Conservation (phyloP, 2,888 invertebrate species). For the Lithosia quadra region DNA sequence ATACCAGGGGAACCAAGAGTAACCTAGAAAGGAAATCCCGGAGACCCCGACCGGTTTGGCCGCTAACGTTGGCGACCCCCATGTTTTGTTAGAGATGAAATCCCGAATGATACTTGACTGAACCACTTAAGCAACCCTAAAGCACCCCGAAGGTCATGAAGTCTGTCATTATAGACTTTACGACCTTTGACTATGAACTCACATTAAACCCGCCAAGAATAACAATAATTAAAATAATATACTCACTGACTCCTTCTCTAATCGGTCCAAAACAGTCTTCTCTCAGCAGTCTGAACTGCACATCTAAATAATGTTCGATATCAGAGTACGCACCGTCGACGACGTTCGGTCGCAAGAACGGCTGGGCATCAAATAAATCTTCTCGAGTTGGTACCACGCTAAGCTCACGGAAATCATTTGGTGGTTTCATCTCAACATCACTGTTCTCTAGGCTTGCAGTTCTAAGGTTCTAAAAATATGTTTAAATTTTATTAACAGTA, state of each 20-base stretch:
- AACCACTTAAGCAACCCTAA: too few species aligned
- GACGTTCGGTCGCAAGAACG: constrained; percentile 84
- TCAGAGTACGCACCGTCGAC: constrained; percentile 87
- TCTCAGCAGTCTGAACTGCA: constrained; percentile 91
- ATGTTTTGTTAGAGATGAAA: too few species aligned
- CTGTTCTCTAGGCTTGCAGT: not conserved
- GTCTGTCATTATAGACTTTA: too few species aligned
- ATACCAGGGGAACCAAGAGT: not conserved
- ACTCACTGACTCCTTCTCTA: constrained; percentile 87
- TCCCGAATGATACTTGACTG: too few species aligned
- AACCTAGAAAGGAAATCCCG: too few species aligned
- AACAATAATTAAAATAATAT: not conserved
- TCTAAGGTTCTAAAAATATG: not conserved
- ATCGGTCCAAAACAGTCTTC: constrained; percentile 93
- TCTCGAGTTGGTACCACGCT: constrained; percentile 65
- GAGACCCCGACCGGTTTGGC: too few species aligned
- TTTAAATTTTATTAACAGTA: not conserved
- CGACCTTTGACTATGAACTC: too few species aligned
- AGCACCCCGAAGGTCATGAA: too few species aligned
- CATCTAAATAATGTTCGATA: constrained; percentile 91
- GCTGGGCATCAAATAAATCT: constrained; percentile 62
- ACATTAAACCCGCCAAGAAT: not conserved
- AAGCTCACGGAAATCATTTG: constrained; percentile 71
- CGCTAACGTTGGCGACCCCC: too few species aligned
- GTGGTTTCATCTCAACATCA: constrained; percentile 58